phyloP scores from a whole-genome alignment of 35 echinoderm and acorn worm genomes.

The Heliocidaris erythrogramma region DNA sequence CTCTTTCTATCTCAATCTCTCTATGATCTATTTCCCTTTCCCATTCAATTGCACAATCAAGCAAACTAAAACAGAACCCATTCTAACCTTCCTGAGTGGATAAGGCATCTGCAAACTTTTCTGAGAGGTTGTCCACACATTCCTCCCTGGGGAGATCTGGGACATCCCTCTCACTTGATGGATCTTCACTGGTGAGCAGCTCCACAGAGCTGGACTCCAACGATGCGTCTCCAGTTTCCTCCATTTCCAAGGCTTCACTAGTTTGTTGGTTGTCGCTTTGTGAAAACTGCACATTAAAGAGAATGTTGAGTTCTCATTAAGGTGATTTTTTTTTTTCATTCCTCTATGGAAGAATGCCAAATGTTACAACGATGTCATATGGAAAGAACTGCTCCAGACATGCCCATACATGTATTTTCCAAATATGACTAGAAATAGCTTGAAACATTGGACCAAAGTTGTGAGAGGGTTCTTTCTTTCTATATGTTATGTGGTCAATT shows the following conservation, averaged over 20 bases:
- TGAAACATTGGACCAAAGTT: no score
- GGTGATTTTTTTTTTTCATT: neutral
- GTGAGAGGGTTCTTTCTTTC: no score
- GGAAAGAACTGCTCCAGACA: no score
- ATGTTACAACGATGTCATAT: no score
- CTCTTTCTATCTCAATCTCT: no score
- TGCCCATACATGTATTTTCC: no score
- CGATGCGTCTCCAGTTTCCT: neutral
- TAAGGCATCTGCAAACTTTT: conserved; percentile 28
- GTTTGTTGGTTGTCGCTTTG: conserved; percentile 27
- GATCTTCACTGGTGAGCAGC: conserved; percentile 25
- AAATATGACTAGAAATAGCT: no score
- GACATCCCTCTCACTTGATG: conserved; percentile 40
- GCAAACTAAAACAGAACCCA: neutral
- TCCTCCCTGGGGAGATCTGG: neutral
- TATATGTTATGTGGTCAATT: no score
- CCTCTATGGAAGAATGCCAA: no score
- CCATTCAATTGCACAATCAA: no score
- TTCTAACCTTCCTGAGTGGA: conserved; percentile 12
- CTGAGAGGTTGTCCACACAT: neutral
- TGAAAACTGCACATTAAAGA: conserved; percentile 21
- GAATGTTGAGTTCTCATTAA: neutral
- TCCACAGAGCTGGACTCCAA: conserved; percentile 26
- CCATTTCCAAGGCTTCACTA: neutral
- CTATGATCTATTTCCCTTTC: no score